Conservation (phyloP, 2,797 vertebrate genomes). For the Enteromius unitaeniatus region DNA sequence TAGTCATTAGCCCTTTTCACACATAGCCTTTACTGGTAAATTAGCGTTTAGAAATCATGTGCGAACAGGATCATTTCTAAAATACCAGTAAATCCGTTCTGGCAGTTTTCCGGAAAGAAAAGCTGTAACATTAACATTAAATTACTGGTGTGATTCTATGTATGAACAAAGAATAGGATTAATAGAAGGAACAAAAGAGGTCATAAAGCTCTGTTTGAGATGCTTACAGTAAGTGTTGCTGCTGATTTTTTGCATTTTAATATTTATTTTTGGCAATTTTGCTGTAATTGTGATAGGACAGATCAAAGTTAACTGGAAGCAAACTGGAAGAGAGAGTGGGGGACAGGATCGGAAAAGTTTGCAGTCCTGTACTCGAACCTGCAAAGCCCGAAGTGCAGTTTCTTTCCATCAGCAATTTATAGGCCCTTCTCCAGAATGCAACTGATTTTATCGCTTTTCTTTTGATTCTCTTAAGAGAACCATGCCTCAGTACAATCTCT, state of each 20-base stretch:
- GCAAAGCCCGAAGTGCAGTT: slow-evolving; percentile 57
- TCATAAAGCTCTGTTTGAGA: background rate
- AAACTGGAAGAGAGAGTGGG: too few species aligned
- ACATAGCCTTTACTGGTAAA: background rate
- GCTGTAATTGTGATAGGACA: too few species aligned
- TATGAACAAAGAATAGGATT: background rate
- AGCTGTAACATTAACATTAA: background rate
- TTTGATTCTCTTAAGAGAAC: slow-evolving; percentile 4
- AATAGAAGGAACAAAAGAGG: background rate
- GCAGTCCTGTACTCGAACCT: too few species aligned
- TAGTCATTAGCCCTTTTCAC: background rate
- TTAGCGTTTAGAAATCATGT: background rate
- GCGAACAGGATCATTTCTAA: background rate
- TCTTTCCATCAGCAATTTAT: slow-evolving; percentile 76
- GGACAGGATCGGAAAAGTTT: too few species aligned
- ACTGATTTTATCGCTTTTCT: background rate
- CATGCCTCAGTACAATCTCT: background rate
- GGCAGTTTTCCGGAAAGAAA: background rate
- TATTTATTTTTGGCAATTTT: too few species aligned
- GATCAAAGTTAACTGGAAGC: too few species aligned
- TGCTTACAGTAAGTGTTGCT: background rate
- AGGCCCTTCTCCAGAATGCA: slow-evolving; percentile 61
- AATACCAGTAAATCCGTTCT: background rate
- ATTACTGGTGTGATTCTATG: background rate
- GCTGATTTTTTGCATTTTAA: background rate